Evolutionary conservation across 2,888 invertebrate genomes (phyloP).

Genomic region (Pheosia tremula): DNA sequence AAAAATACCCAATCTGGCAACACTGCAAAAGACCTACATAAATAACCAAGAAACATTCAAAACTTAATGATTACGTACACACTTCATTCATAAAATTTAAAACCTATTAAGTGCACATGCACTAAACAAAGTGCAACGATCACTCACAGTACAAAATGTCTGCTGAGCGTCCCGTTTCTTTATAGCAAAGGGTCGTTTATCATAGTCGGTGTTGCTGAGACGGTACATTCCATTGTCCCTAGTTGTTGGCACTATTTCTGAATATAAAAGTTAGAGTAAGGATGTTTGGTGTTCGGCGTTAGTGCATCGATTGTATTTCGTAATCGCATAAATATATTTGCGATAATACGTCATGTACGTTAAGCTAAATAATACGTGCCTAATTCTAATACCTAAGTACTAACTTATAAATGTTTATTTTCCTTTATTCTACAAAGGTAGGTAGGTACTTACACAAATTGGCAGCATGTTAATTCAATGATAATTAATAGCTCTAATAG

Average conservation of each 20-base stretch:
- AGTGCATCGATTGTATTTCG: background rate
- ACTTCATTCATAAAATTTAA: background rate
- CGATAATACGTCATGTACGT: too few species aligned
- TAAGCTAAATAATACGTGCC: too few species aligned
- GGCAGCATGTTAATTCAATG: too few species aligned
- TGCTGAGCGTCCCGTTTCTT: background rate
- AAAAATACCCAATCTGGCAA: too few species aligned
- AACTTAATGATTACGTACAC: too few species aligned
- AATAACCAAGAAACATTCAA: background rate
- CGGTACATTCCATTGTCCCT: slow-evolving; percentile 14
- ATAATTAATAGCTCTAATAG: too few species aligned
- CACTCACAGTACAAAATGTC: slow-evolving; percentile 4
- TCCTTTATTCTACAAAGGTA: too few species aligned
- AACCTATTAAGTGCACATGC: slow-evolving; percentile 7
- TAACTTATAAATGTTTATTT: too few species aligned
- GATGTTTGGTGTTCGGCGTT: background rate
- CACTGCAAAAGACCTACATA: background rate
- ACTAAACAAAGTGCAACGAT: slow-evolving; percentile 12
- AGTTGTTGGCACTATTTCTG: slow-evolving; percentile 37
- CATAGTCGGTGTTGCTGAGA: slow-evolving; percentile 5
- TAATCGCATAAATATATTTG: too few species aligned
- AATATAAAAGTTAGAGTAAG: slow-evolving; percentile 22
- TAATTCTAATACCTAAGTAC: too few species aligned
- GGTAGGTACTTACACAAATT: too few species aligned
- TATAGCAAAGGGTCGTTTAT: background rate